These are phyloP conservation scores for Aythya baeri DNA, from an alignment of 2,113 vertebrate genomes.

Conservation along the genomic window DNA sequence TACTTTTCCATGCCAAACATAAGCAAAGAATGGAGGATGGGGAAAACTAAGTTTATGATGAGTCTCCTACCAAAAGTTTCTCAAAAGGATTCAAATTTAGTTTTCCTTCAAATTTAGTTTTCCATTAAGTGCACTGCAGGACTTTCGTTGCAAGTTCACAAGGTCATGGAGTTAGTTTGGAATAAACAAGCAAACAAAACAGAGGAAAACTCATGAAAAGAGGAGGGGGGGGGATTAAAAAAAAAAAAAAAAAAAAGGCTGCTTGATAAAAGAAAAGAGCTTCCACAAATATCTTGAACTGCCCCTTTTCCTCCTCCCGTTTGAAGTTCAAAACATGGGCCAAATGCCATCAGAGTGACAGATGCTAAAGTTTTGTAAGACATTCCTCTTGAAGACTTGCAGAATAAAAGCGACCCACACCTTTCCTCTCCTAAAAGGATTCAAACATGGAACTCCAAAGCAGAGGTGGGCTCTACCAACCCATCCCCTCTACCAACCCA, in stretches of 20 bases:
- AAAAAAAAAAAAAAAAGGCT: not conserved
- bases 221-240: not conserved
- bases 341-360: not conserved
- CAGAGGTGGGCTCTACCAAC: not conserved
- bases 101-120: slow-evolving; percentile 5
- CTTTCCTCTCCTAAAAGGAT: not conserved
- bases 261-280: not conserved
- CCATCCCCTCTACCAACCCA: not conserved
- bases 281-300: not conserved
- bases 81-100: not conserved
- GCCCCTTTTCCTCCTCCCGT: not conserved
- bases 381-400: not conserved
- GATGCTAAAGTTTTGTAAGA: not conserved
- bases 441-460: not conserved
- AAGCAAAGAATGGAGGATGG: not conserved
- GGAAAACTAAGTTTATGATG: not conserved
- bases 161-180: not conserved
- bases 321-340: not conserved
- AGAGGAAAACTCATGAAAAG: too few species aligned
- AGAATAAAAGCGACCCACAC: not conserved
- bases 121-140: not conserved
- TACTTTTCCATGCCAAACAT: not conserved
- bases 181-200: too few species aligned
- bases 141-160: slow-evolving; percentile 32
- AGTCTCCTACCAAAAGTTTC: not conserved